phyloP scores from a whole-genome alignment of 1,140 invertebrate genomes.

The Delia radicum region DNA sequence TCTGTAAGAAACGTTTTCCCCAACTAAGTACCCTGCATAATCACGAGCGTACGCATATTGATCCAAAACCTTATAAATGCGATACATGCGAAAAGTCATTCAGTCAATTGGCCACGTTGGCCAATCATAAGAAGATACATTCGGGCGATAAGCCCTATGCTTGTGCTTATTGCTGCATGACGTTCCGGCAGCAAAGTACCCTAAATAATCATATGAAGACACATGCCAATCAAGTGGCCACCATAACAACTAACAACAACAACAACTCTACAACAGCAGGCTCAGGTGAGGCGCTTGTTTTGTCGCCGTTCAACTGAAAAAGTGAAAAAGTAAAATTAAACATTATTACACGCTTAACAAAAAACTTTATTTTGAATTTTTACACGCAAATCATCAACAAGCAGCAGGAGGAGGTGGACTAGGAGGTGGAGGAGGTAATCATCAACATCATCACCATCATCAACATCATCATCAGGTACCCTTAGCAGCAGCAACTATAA shows the following conservation, averaged over 20 bases:
- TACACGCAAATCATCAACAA: constrained; percentile 44
- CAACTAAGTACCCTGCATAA: constrained; percentile 54
- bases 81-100: constrained; percentile 53
- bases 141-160: constrained; percentile 55
- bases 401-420: constrained; percentile 15
- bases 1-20: constrained; percentile 53
- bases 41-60: constrained; percentile 54
- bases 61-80: constrained; percentile 55
- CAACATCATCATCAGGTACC: constrained; percentile 4
- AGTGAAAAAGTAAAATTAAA: constrained; percentile 39
- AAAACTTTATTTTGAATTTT: constrained; percentile 56
- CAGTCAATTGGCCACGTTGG: constrained; percentile 48
- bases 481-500: constrained; percentile 37
- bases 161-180: constrained; percentile 53
- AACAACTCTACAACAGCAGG: constrained; percentile 25
- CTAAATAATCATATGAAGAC: constrained; percentile 55
- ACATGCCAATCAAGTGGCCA: constrained; percentile 41
- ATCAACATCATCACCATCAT: constrained; percentile 26
- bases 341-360: constrained; percentile 54
- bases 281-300: constrained; percentile 46
- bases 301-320: constrained; percentile 48
- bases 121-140: constrained; percentile 55
- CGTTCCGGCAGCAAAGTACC: constrained; percentile 53
- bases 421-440: constrained; percentile 13
- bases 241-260: constrained; percentile 16